Evolutionary conservation across 2,888 invertebrate genomes (phyloP), one percentile per base, ranked within the genome.

Genomic region (Ypsolopha sequella): DNA sequence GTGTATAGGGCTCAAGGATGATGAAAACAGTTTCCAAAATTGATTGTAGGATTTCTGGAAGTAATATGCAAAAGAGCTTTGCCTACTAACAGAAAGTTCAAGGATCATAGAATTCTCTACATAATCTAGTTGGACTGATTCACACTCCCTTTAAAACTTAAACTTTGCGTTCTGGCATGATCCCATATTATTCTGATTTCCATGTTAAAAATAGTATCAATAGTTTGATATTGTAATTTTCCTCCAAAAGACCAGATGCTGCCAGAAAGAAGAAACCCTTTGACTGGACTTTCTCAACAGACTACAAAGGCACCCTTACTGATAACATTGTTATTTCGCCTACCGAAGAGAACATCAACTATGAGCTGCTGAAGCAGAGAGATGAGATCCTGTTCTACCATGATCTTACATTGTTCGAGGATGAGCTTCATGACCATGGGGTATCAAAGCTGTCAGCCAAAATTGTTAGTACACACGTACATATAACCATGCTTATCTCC

Each of bases 401-500:
- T 61, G 97, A 99, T 73, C 82, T 99, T 36, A 93, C 95, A 52
- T 82, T 99, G 39, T 99, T 95, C 87, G 99, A 99, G 85, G 99
- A 99, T 87, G 99, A 99, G 77, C 81, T 99, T 47, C 98, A 98
- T 70, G 99, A 99, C 80, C 96, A 99, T 88, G 99, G 99, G 11
- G 93, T 95, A 52, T 95, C 99, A 1, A 92, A 94, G 50, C 89
- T 93, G 62, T 93, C 93, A 56, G 95, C 97, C 0, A 97, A 98
- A 92, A 95, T 99, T 86, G 97, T 97, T 88, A 91, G 91, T 88
- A 53, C 38, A 7, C 4, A 13, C 10, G 8, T 14, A 11, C 43
- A 43, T 13, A 7, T 11, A 13, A 14, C 1, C 43, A 43, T 11
- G 7, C 7, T 14, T 9, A 6, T 9, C 2, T n/a, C 2, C 39